phyloP scores from a whole-genome alignment of 2,113 vertebrate genomes.

The Rhinolophus sinicus region DNA sequence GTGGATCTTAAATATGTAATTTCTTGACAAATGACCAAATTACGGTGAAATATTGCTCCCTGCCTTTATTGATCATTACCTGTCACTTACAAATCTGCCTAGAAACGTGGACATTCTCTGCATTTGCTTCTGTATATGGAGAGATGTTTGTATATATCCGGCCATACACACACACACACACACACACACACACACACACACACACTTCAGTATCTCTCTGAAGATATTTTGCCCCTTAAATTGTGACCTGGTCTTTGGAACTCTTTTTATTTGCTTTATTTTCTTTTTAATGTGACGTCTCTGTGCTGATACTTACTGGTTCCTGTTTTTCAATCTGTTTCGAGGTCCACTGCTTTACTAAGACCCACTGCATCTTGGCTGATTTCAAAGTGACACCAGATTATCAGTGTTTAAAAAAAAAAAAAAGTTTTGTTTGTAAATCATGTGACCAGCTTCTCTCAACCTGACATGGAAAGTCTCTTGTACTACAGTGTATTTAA shows the following conservation, averaged over 20 bases:
- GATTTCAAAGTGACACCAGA: conserved; percentile 94
- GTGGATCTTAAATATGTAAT: conserved; percentile 82
- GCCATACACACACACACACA: conserved; percentile 71
- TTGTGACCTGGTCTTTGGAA: conserved; percentile 93
- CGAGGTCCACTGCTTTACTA: conserved; percentile 86
- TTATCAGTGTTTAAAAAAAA: conserved; percentile 88
- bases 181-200: conserved; percentile 77
- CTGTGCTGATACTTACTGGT: conserved; percentile 83
- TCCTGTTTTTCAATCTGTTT: conserved; percentile 88
- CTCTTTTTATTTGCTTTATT: conserved; percentile 67
- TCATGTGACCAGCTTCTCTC: conserved; percentile 95
- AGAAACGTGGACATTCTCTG: conserved; percentile 77
- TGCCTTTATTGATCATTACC: conserved; percentile 71
- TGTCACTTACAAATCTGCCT: conserved; percentile 82
- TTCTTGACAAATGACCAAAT: conserved; percentile 79
- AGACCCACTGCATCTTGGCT: conserved; percentile 91
- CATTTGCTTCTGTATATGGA: conserved; percentile 74
- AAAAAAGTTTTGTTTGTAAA: conserved; percentile 94
- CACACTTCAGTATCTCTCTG: conserved; percentile 77
- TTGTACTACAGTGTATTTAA: conserved; percentile 97
- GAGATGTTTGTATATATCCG: conserved; percentile 81
- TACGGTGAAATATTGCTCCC: conserved; percentile 82
- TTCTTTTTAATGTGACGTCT: conserved; percentile 87
- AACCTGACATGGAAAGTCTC: conserved; percentile 93
- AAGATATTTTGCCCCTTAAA: conserved; percentile 84